Percentiles rank a stretch among this genome's conserved stretches.
phyloP scores from a whole-genome alignment of 1,140 invertebrate species.

The Drosophila repleta region DNA sequence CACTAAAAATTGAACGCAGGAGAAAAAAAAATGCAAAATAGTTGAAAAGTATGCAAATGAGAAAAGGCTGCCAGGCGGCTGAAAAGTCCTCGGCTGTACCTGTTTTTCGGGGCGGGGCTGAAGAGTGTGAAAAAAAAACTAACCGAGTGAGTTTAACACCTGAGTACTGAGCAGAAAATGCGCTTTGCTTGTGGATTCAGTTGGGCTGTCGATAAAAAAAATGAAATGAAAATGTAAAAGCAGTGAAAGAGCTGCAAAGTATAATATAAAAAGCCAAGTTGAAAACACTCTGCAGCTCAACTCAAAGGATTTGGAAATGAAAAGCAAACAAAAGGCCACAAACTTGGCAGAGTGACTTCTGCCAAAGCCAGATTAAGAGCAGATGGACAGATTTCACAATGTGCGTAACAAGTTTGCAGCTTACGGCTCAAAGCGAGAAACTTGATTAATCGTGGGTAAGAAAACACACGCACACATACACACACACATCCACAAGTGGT shows the following conservation, averaged over 20 bases:
- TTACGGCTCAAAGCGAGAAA: background rate
- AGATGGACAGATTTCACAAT: slow-evolving; percentile 19
- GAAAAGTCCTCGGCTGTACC: slow-evolving; percentile 24
- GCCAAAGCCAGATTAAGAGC: slow-evolving; percentile 58
- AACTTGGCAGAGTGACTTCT: slow-evolving; percentile 65
- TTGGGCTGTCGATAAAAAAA: slow-evolving; percentile 60
- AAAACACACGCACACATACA: background rate
- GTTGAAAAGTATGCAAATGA: slow-evolving; percentile 78
- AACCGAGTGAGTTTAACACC: slow-evolving; percentile 70
- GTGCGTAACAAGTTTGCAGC: slow-evolving; percentile 68
- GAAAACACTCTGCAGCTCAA: slow-evolving; percentile 61
- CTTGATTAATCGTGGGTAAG: background rate
- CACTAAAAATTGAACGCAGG: slow-evolving; percentile 10
- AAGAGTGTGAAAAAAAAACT: slow-evolving; percentile 47
- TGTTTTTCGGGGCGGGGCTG: slow-evolving; percentile 14
- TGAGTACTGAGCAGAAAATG: slow-evolving; percentile 67
- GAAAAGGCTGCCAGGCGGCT: slow-evolving; percentile 41
- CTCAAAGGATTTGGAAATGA: slow-evolving; percentile 77
- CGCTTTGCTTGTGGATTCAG: slow-evolving; percentile 57
- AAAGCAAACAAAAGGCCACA: slow-evolving; percentile 69
- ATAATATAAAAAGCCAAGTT: slow-evolving; percentile 71
- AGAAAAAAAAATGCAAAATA: slow-evolving; percentile 68
- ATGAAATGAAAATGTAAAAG: slow-evolving; percentile 32
- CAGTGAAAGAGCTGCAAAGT: slow-evolving; percentile 7
- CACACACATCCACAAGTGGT: background rate